phyloP scores from a whole-genome alignment of 1,140 invertebrate genomes.

The Drosophila nikananu region DNA sequence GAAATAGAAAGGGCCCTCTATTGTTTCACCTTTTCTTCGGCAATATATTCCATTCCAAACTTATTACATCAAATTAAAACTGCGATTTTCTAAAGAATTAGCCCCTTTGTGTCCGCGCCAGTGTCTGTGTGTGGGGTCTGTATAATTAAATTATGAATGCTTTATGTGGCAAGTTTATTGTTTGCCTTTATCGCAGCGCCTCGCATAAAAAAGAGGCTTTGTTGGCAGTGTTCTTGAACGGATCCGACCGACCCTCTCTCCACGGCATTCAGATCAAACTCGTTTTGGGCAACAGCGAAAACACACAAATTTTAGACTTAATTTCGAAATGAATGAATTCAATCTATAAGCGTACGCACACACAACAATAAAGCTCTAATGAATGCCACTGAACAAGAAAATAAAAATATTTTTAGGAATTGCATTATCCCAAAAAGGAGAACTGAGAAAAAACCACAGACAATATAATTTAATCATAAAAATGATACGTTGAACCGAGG shows the following conservation, averaged over 20 bases:
- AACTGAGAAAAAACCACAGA: conserved; percentile 24
- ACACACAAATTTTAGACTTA: conserved; percentile 62
- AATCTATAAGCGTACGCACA: conserved; percentile 55
- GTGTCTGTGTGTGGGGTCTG: conserved; percentile 51
- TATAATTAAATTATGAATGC: conserved; percentile 84
- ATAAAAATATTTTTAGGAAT: conserved; percentile 58
- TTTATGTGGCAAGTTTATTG: conserved; percentile 78
- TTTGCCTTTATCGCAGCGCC: conserved; percentile 64
- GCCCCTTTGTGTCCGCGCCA: conserved; percentile 21
- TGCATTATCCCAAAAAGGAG: conserved; percentile 44
- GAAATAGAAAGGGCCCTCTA: conserved; percentile 14
- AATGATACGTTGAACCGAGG: conserved; percentile 53
- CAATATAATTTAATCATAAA: conserved; percentile 63
- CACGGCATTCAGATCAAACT: conserved; percentile 36
- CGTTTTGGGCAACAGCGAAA: conserved; percentile 55
- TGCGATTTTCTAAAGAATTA: conserved; percentile 73
- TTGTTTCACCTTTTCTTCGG: conserved; percentile 17
- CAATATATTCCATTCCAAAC: conserved; percentile 47
- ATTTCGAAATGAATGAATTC: conserved; percentile 64
- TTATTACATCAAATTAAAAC: conserved; percentile 77
- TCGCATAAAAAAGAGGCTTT: conserved; percentile 59
- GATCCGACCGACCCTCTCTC: conserved; percentile 31
- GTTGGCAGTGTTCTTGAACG: conserved; percentile 67
- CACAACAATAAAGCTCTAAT: conserved; percentile 71
- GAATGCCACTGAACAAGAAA: conserved; percentile 62